phyloP scores from a whole-genome alignment of 2,113 vertebrate species.

The Protobothrops mucrosquamatus region DNA sequence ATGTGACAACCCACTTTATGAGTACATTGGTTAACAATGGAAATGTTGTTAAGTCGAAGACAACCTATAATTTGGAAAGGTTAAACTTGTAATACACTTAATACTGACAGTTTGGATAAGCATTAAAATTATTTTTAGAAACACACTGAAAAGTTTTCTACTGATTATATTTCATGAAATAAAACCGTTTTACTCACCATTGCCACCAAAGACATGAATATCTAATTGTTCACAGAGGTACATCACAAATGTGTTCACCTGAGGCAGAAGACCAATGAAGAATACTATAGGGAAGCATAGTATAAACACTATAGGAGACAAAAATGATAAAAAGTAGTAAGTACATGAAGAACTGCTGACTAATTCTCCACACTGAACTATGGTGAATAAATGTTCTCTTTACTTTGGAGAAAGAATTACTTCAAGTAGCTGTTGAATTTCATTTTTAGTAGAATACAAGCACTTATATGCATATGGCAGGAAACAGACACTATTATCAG shows the following conservation, averaged over 20 bases:
- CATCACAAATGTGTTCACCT: slow-evolving; percentile 99
- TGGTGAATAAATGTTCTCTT: neutral
- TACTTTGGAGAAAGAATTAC: neutral
- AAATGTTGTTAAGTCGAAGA: neutral
- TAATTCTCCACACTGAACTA: neutral
- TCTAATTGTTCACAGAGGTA: slow-evolving; percentile 98
- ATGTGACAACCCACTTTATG: neutral
- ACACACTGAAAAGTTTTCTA: neutral
- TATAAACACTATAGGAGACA: slow-evolving; percentile 82
- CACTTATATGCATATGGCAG: neutral
- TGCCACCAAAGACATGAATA: slow-evolving; percentile 97
- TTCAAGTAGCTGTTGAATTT: neutral
- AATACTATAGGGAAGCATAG: slow-evolving; percentile 96
- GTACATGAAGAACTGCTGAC: neutral
- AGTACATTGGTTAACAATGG: neutral
- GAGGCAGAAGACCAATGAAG: slow-evolving; percentile 96
- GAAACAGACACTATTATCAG: neutral
- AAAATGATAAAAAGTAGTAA: slow-evolving; percentile 4
- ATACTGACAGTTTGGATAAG: neutral
- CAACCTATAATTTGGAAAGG: neutral
- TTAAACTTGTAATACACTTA: neutral
- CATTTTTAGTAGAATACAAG: neutral
- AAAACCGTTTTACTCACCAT: slow-evolving; percentile 78
- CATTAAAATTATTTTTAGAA: neutral
- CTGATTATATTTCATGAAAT: neutral